These are phyloP conservation scores for Proteles cristata DNA, from an alignment of 2,113 vertebrate genomes.

Conservation along the genomic window DNA sequence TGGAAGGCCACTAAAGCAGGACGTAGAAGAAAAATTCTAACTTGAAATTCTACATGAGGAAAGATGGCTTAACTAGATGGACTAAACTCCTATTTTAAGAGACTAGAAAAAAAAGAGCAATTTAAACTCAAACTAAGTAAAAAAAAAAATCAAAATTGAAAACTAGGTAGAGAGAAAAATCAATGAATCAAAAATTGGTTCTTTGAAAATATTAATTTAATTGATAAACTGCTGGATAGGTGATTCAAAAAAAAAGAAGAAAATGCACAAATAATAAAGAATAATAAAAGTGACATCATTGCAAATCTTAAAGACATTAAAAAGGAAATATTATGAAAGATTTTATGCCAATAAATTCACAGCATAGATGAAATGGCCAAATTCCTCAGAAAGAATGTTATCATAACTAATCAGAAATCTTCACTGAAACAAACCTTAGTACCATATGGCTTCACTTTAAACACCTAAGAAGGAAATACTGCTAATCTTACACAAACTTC, in stretches of 20 bases:
- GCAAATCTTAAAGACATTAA: conserved; percentile 6
- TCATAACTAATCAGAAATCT: neutral
- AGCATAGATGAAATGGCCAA: neutral
- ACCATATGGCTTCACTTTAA: neutral
- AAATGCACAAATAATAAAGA: neutral
- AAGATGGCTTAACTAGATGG: neutral
- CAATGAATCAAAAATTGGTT: neutral
- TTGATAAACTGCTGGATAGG: neutral
- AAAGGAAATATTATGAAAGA: neutral
- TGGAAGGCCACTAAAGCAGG: neutral
- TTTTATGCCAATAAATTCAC: neutral
- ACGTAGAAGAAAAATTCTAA: neutral
- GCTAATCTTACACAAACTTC: neutral
- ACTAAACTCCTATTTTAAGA: neutral
- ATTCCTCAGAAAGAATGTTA: neutral
- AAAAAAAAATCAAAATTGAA: neutral
- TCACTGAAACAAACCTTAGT: neutral
- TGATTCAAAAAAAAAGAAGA: neutral
- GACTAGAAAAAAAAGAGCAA: neutral
- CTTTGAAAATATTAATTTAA: neutral
- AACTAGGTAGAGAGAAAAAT: neutral
- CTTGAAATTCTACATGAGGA: neutral
- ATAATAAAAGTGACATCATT: neutral
- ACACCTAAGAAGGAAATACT: neutral
- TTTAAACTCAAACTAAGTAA: neutral